Conservation (phyloP, 2,113 vertebrate genomes). For the Silurus glanis region DNA sequence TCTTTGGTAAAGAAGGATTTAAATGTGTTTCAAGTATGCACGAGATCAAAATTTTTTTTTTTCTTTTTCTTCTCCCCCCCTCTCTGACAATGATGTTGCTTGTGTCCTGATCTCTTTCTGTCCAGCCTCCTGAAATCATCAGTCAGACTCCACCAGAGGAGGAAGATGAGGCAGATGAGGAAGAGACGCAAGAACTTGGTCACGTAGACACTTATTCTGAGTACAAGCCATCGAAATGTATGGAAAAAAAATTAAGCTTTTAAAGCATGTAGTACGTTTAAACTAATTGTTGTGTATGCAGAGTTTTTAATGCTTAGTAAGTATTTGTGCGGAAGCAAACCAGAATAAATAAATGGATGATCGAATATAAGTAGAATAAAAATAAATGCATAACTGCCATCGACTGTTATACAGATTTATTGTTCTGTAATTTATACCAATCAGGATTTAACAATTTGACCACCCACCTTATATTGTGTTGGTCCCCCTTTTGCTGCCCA, state of each 20-base stretch:
- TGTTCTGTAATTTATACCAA: too few relatives aligned
- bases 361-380: too few relatives aligned
- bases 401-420: too few relatives aligned
- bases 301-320: not conserved
- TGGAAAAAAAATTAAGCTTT: not conserved
- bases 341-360: not conserved
- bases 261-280: not conserved
- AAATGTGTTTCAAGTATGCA: not conserved
- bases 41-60: conserved; percentile 1
- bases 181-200: conserved; percentile 90
- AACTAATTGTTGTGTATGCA: not conserved
- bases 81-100: not conserved
- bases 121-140: conserved; percentile 60
- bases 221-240: conserved; percentile 95
- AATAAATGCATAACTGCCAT: too few relatives aligned
- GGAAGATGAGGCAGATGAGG: conserved; percentile 91
- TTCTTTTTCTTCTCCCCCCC: not conserved
- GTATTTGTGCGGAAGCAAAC: not conserved
- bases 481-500: too few relatives aligned
- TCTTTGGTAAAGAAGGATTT: not conserved
- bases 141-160: conserved; percentile 72
- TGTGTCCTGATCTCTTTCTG: conserved; percentile 20
- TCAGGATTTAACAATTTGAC: too few relatives aligned
- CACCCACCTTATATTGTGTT: too few relatives aligned
- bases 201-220: conserved; percentile 94